A percentile compares a stretch with the other conserved stretches of the same genome.
phyloP scores from a whole-genome alignment of 2,113 vertebrate genomes.

The Sapajus apella region DNA sequence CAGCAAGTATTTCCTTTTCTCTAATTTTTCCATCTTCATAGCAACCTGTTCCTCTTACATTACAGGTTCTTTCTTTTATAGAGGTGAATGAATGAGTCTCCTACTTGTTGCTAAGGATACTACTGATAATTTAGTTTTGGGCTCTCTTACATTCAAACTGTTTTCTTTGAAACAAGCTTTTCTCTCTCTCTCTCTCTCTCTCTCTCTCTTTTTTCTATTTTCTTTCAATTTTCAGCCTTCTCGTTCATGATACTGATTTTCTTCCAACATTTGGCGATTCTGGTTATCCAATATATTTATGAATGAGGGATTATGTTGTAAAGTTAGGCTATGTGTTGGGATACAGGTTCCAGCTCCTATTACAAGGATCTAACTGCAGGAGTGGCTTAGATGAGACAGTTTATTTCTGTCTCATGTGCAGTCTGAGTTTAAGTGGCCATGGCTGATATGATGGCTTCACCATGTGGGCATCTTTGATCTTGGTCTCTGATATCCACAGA shows the following conservation, averaged over 20 bases:
- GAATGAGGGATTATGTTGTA: neutral
- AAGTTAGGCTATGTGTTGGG: neutral
- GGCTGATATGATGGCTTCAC: neutral
- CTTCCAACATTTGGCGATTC: neutral
- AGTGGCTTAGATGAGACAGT: neutral
- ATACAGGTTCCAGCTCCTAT: neutral
- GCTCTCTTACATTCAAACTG: neutral
- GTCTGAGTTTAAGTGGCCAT: neutral
- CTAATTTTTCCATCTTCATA: neutral
- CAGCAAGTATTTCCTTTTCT: constrained; percentile 49
- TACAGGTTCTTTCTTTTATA: no score
- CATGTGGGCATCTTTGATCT: neutral
- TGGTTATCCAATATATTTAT: neutral
- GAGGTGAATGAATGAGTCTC: neutral
- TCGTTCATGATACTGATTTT: neutral
- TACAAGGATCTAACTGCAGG: neutral
- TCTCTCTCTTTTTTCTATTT: neutral
- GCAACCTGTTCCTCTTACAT: neutral
- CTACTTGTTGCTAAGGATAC: neutral
- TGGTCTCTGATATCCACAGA: neutral
- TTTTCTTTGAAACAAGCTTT: neutral
- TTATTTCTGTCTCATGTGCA: neutral
- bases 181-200: neutral
- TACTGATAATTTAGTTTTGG: neutral
- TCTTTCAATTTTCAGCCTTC: neutral